Evolutionary conservation across 2,113 vertebrate species (phyloP).

Genomic region (Murina feae): DNA sequence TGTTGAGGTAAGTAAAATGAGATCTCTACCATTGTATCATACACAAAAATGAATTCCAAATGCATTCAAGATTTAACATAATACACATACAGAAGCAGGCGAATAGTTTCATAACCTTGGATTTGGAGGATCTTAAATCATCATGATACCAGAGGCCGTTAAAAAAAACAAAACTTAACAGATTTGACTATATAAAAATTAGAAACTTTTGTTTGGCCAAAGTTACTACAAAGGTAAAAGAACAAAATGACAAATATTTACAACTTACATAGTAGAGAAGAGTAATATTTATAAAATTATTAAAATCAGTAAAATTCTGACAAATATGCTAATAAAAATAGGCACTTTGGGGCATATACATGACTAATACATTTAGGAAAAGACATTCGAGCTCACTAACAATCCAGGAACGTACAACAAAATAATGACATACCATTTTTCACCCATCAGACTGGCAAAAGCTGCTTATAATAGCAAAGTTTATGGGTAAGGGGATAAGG

Average conservation of each 20-base stretch:
- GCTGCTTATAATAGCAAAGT: background rate
- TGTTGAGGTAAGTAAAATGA: background rate
- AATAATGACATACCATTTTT: constrained; percentile 20
- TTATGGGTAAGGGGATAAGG: background rate
- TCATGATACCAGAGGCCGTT: background rate
- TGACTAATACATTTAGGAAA: background rate
- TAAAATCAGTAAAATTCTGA: background rate
- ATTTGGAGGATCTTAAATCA: background rate
- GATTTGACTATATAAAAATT: background rate
- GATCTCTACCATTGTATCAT: background rate
- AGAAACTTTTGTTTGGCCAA: background rate
- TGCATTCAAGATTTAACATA: background rate
- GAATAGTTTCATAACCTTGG: constrained; percentile 36
- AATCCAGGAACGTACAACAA: background rate
- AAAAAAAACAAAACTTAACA: background rate
- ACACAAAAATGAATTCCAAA: background rate
- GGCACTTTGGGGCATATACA: background rate
- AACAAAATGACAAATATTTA: constrained; percentile 27
- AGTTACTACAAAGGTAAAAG: constrained; percentile 8
- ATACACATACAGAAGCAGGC: background rate
- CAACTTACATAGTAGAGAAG: background rate
- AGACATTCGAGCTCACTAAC: background rate
- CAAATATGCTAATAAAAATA: constrained; percentile 8
- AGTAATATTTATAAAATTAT: background rate
- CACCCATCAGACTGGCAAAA: background rate